Evolutionary conservation across 2,113 vertebrate genomes (phyloP), one percentile per base, ranked within the genome.

Genomic region (Hyaena hyaena): DNA sequence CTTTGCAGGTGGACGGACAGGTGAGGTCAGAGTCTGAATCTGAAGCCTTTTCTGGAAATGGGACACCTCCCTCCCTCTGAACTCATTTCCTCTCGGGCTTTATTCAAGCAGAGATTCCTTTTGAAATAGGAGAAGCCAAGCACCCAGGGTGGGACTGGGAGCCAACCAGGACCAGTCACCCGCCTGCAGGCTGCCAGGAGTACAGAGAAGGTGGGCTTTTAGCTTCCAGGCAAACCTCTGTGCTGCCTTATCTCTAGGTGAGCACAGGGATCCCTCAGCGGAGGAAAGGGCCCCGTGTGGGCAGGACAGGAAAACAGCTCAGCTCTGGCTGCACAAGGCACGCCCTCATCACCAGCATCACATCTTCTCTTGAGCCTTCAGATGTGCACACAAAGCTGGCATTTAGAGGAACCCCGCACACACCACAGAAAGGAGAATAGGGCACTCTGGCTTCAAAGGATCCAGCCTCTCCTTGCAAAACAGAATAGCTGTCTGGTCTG

Each of bases 281-380:
- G 83, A 85, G 92, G 92, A 73, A 74, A 50, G 55, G 88, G 53
- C 17, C 26, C 3, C 28, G 90, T 48, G n/a, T 2, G 17, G 65
- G n/a, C 16, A 17, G 58, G 2, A 7, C 23, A 83, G 92, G 92
- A 97, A 92, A 97, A 93, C 80, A 45, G 79, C 66, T 81, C 83
- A 7, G 77, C 94, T 96, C 93, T 97, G 81, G 80, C 28, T n/a
- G 55, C 45, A 10, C 43, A 21, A 80, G 90, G 61, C 84, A 93
- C 74, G 31, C 91, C 92, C 79, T 97, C 73, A 0, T 80, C 61
- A 10, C 77, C 45, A 5, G 17, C 24, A 0, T 85, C 96, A 87
- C 88, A 80, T 45, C 92, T 91, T 76, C 77, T 68, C 74, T 6
- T 1, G 17, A 96, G 96, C 92, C 95, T 90, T 95, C 53, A 28